Evolutionary conservation across 2,113 vertebrate genomes (phyloP).

Genomic region (Leptosomus discolor): DNA sequence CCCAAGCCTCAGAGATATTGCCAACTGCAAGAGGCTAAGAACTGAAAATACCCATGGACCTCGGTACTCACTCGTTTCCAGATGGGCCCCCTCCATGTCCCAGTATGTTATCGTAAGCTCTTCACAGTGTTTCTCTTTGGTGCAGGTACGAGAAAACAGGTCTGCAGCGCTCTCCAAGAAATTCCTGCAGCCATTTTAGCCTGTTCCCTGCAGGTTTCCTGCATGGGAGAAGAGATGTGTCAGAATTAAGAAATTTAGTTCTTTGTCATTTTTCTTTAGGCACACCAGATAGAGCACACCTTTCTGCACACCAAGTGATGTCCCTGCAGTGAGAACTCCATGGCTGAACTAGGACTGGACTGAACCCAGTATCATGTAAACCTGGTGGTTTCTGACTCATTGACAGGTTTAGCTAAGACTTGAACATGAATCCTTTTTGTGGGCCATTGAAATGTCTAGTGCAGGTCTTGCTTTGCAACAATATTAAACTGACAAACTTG

Average conservation of each 20-base stretch:
- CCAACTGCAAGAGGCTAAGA: not conserved
- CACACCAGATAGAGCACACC: not conserved
- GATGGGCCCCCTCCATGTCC: rapidly evolving
- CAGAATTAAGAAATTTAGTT: not conserved
- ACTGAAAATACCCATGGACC: not conserved
- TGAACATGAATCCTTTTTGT: not conserved
- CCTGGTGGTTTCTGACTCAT: not conserved
- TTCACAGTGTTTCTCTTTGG: not conserved
- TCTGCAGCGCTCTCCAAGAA: not conserved
- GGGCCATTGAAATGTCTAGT: not conserved
- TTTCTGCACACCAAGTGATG: not conserved
- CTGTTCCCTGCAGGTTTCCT: rapidly evolving
- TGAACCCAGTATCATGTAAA: not conserved
- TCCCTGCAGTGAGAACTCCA: not conserved
- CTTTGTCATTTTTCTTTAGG: not conserved
- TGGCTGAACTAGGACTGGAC: not conserved
- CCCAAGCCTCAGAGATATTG: not conserved
- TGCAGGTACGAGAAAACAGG: not conserved
- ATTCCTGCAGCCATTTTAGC: not conserved
- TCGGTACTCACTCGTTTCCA: not conserved
- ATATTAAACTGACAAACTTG: not conserved
- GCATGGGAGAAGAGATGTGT: not conserved
- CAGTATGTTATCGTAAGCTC: not conserved
- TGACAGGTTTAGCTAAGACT: not conserved
- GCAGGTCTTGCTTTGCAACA: not conserved